Percentiles rank a stretch among this genome's conserved stretches.
Evolutionary conservation across 1,140 invertebrate genomes (phyloP).

Genomic region (Ericerus pela): DNA sequence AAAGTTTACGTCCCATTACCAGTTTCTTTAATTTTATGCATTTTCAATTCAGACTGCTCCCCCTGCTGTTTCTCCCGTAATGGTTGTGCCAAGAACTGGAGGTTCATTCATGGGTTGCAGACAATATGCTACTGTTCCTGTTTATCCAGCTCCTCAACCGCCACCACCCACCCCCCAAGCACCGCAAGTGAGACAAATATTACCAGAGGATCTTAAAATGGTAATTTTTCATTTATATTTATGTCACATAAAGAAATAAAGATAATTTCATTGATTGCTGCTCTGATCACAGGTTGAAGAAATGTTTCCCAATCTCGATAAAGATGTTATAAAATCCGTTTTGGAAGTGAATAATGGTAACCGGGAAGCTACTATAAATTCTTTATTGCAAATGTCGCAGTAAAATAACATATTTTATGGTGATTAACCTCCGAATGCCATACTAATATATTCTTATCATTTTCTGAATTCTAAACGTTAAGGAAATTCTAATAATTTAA

Average conservation of each 20-base stretch:
- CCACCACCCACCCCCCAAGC: conserved; percentile 27
- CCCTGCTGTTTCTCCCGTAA: conserved; percentile 32
- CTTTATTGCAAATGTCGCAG: conserved; percentile 71
- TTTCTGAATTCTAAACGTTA: too few species aligned
- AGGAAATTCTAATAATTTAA: too few species aligned
- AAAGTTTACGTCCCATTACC: not conserved
- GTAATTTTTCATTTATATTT: too few species aligned
- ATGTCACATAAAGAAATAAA: too few species aligned
- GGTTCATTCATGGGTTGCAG: conserved; percentile 29
- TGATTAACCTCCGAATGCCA: too few species aligned
- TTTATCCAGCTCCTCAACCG: conserved; percentile 28
- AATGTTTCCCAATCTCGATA: conserved; percentile 92
- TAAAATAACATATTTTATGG: too few species aligned
- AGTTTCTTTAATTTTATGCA: conserved; percentile 12
- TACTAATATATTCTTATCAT: too few species aligned
- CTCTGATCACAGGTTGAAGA: conserved; percentile 61
- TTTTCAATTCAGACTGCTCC: conserved; percentile 25
- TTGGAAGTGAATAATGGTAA: conserved; percentile 77
- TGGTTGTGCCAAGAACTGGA: conserved; percentile 41
- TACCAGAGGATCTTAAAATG: conserved; percentile 61
- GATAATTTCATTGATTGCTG: too few species aligned
- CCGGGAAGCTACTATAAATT: conserved; percentile 81
- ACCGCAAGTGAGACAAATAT: conserved; percentile 32
- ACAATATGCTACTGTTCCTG: conserved; percentile 32
- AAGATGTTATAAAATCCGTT: conserved; percentile 79